Conservation (phyloP, 2,797 vertebrate species). For the Ibycter americanus region DNA sequence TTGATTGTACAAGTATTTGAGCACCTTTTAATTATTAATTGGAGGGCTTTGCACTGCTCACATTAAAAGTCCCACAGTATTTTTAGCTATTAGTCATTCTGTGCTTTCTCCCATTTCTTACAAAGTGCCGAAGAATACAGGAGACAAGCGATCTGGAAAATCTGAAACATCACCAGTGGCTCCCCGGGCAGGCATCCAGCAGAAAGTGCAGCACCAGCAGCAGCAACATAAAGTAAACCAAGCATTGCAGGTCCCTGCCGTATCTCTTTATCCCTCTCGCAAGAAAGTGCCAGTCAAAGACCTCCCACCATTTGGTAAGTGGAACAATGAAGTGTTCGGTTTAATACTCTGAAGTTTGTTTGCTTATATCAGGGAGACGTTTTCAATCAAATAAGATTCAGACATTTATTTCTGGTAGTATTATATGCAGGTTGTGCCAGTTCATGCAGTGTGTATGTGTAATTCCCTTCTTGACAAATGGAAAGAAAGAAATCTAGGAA, state of each 20-base stretch:
- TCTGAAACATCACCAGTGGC: constrained; percentile 94
- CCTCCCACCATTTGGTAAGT: constrained; percentile 94
- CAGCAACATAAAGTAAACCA: constrained; percentile 85
- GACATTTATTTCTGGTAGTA: background rate
- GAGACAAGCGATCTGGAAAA: constrained; percentile 88
- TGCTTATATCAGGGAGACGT: background rate
- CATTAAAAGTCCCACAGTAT: background rate
- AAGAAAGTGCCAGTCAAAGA: constrained; percentile 98
- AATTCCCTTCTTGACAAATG: background rate
- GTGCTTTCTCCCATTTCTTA: background rate
- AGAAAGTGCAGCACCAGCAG: constrained; percentile 83
- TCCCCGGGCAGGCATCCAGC: constrained; percentile 88
- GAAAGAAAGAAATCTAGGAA: background rate
- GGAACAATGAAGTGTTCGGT: background rate
- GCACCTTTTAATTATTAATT: background rate
- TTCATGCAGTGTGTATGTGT: background rate
- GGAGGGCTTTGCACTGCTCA: background rate
- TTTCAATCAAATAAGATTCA: background rate
- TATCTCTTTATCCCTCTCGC: constrained; percentile 93
- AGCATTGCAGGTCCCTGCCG: constrained; percentile 90
- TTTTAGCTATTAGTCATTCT: background rate
- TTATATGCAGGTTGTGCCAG: background rate
- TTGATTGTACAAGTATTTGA: background rate
- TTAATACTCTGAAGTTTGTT: background rate
- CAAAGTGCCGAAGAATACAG: constrained; percentile 91